phyloP scores from a whole-genome alignment of 2,888 invertebrate species.

The Maniola hyperantus region DNA sequence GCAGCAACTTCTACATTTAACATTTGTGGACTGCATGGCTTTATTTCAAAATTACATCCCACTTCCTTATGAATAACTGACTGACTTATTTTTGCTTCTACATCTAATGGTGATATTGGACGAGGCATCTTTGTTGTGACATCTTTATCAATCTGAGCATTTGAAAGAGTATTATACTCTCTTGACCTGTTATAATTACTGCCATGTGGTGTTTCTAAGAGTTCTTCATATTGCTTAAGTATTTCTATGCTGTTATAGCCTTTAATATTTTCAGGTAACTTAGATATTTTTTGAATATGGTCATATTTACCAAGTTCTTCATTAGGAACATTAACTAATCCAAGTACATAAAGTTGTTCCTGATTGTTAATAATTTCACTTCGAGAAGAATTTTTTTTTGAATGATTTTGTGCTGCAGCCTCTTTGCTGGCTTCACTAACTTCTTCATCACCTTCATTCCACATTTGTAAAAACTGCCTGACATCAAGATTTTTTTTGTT shows the following conservation, averaged over 20 bases:
- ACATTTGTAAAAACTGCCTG: constrained; percentile 77
- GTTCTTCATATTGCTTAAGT: constrained; percentile 76
- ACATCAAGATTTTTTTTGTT: constrained; percentile 69
- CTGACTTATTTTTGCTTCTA: constrained; percentile 80
- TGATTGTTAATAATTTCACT: constrained; percentile 56
- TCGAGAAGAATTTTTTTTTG: constrained; percentile 47
- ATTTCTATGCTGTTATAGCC: constrained; percentile 75
- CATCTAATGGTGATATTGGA: constrained; percentile 74
- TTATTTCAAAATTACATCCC: constrained; percentile 80
- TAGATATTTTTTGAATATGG: constrained; percentile 78
- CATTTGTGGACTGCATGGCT: constrained; percentile 79
- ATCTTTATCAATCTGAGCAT: constrained; percentile 30
- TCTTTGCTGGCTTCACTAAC: constrained; percentile 59
- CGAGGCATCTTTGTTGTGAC: constrained; percentile 47
- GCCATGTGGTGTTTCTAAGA: constrained; percentile 67
- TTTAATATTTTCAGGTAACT: constrained; percentile 78
- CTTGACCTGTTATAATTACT: constrained; percentile 48
- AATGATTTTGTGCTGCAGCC: constrained; percentile 46
- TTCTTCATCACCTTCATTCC: constrained; percentile 80
- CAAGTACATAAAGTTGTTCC: constrained; percentile 77
- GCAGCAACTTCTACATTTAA: constrained; percentile 72
- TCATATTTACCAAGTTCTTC: constrained; percentile 78
- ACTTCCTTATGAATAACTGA: constrained; percentile 81
- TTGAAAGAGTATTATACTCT: constrained; percentile 35
- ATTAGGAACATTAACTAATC: constrained; percentile 72